A percentile compares a stretch with the other conserved stretches of the same genome.
phyloP scores from a whole-genome alignment of 2,888 invertebrate species.

The Malthinus seriepunctatus region DNA sequence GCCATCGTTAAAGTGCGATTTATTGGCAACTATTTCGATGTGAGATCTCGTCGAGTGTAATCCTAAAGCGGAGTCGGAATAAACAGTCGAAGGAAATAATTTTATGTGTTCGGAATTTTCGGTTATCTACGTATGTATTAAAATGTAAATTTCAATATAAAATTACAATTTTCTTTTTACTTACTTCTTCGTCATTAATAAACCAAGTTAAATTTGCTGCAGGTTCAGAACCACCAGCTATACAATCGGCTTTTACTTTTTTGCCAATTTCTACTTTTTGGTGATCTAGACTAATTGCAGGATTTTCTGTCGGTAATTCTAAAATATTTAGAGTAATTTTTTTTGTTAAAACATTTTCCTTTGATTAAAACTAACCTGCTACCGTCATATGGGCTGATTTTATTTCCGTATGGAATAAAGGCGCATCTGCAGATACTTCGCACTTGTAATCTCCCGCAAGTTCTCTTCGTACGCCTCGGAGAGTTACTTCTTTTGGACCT shows the following conservation, averaged over 20 bases:
- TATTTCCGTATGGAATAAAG: slow-evolving; percentile 53
- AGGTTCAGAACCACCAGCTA: slow-evolving; percentile 52
- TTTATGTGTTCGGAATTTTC: slow-evolving; percentile 40
- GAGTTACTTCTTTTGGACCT: slow-evolving; percentile 51
- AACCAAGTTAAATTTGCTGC: slow-evolving; percentile 56
- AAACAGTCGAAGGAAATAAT: slow-evolving; percentile 37
- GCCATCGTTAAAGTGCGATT: slow-evolving; percentile 44
- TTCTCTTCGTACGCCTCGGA: slow-evolving; percentile 49
- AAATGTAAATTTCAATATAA: neutral
- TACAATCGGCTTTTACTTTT: slow-evolving; percentile 53
- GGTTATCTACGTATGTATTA: slow-evolving; percentile 34
- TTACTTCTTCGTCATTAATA: slow-evolving; percentile 54
- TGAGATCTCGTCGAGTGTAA: slow-evolving; percentile 44
- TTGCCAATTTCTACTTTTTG: slow-evolving; percentile 55
- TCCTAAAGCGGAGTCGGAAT: slow-evolving; percentile 38
- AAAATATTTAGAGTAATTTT: slow-evolving; percentile 29
- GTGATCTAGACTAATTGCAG: slow-evolving; percentile 51
- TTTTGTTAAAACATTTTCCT: neutral
- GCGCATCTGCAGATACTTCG: slow-evolving; percentile 55
- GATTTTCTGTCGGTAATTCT: slow-evolving; percentile 52
- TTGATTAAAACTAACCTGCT: slow-evolving; percentile 42
- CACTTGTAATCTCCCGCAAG: slow-evolving; percentile 55
- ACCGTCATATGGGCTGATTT: slow-evolving; percentile 52
- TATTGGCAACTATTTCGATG: slow-evolving; percentile 45
- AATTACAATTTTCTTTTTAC: neutral